Conservation (phyloP, 2,888 invertebrate species). For the Camponotus fellah region DNA sequence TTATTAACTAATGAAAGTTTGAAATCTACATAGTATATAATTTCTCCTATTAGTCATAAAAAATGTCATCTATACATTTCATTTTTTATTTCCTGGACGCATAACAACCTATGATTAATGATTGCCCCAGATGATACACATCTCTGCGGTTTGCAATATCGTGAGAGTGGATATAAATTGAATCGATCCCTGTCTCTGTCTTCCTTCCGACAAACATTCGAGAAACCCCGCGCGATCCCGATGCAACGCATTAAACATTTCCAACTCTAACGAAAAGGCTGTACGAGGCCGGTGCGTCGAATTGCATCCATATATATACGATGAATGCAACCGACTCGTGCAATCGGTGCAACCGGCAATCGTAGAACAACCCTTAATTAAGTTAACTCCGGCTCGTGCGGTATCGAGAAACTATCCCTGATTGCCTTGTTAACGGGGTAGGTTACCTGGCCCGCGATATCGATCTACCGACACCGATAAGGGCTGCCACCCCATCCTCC, state of each 20-base stretch:
- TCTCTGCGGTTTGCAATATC: background rate
- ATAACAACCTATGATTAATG: background rate
- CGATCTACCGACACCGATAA: slow-evolving; percentile 82
- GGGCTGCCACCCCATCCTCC: slow-evolving; percentile 73
- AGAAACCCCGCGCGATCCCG: background rate
- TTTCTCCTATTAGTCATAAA: background rate
- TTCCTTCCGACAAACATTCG: background rate
- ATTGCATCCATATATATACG: slow-evolving; percentile 35
- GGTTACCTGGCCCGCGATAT: slow-evolving; percentile 82
- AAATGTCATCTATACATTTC: background rate
- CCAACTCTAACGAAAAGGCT: slow-evolving; percentile 36
- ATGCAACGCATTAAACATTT: slow-evolving; percentile 32
- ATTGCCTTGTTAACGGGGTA: slow-evolving; percentile 84
- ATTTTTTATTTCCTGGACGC: background rate
- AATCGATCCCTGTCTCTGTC: background rate
- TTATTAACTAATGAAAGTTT: background rate
- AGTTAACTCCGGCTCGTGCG: slow-evolving; percentile 81
- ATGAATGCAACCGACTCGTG: slow-evolving; percentile 69
- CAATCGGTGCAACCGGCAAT: slow-evolving; percentile 79
- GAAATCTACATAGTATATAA: background rate
- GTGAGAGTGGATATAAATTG: slow-evolving; percentile 5
- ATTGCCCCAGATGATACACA: background rate
- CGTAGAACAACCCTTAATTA: slow-evolving; percentile 84
- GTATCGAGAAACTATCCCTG: slow-evolving; percentile 84
- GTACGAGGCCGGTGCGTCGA: slow-evolving; percentile 23